A percentile compares a stretch with the other conserved stretches of the same genome.
Conservation (phyloP, 2,888 invertebrate genomes). For the Hirtodrosophila alboralis region DNA sequence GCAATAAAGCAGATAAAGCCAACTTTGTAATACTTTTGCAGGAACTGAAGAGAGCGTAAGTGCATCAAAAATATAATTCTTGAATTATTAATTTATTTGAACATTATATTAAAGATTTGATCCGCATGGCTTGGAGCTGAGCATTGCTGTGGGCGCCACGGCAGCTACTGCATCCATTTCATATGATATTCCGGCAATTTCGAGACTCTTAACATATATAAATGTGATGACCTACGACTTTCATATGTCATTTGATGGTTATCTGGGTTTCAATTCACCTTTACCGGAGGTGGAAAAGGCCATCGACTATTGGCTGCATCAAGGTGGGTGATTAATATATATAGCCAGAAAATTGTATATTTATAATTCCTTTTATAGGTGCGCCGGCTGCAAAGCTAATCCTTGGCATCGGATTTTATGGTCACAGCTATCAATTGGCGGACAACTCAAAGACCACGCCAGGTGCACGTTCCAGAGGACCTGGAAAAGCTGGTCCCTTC, state of each 20-base stretch:
- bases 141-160: conserved; percentile 86
- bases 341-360: too few relatives aligned
- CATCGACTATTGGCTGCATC: conserved; percentile 91
- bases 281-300: conserved; percentile 91
- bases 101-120: conserved; percentile 43
- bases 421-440: conserved; percentile 91
- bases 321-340: conserved; percentile 12
- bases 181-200: conserved; percentile 71
- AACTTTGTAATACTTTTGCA: conserved; percentile 85
- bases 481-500: conserved; percentile 50
- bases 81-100: too few relatives aligned
- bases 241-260: conserved; percentile 51
- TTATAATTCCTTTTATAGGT: conserved; percentile 19
- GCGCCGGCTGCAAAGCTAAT: conserved; percentile 91
- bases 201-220: conserved; percentile 66
- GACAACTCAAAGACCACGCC: conserved; percentile 80
- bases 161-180: conserved; percentile 50
- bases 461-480: conserved; percentile 50
- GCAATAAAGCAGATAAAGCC: conserved; percentile 87
- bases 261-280: conserved; percentile 70
- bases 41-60: conserved; percentile 70
- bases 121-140: conserved; percentile 86
- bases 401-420: conserved; percentile 94
- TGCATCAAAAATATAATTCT: not conserved
- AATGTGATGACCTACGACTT: conserved; percentile 80